Evolutionary conservation across 2,888 invertebrate genomes (phyloP).

Genomic region (Agrochola lota): DNA sequence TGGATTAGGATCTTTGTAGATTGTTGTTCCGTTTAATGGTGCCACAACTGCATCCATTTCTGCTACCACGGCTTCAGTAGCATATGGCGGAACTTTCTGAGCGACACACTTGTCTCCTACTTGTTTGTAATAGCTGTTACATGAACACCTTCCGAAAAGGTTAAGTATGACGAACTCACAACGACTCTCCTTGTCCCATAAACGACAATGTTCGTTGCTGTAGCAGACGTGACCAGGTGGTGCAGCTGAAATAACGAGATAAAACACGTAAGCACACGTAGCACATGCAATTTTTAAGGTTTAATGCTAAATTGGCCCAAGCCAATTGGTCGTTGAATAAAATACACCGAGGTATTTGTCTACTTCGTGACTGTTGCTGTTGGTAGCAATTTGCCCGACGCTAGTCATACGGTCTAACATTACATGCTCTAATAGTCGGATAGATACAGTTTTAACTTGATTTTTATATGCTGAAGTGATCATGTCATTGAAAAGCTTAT

Average conservation of each 20-base stretch:
- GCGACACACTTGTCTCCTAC: constrained; percentile 92
- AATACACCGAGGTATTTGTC: constrained; percentile 69
- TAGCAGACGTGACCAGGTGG: constrained; percentile 96
- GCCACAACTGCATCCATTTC: constrained; percentile 80
- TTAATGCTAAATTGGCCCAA: constrained; percentile 55
- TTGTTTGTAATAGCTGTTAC: constrained; percentile 92
- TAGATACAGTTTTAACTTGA: constrained; percentile 76
- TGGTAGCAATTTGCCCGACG: constrained; percentile 79
- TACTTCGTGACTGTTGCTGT: constrained; percentile 70
- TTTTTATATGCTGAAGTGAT: constrained; percentile 64
- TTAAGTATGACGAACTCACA: constrained; percentile 97
- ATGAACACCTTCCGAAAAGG: constrained; percentile 96
- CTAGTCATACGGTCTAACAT: constrained; percentile 77
- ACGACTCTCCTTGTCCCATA: constrained; percentile 95
- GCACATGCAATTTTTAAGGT: constrained; percentile 52
- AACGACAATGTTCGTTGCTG: constrained; percentile 96
- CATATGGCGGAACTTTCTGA: constrained; percentile 77
- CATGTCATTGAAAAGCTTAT: constrained; percentile 33
- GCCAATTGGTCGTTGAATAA: constrained; percentile 71
- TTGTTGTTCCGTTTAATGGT: constrained; percentile 61
- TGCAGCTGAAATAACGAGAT: constrained; percentile 92
- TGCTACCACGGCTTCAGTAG: constrained; percentile 84
- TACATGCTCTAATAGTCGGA: constrained; percentile 80
- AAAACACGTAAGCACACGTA: constrained; percentile 58
- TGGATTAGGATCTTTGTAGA: constrained; percentile 72